Evolutionary conservation across 2,888 invertebrate species (phyloP).

Genomic region (Pheosia gnoma): DNA sequence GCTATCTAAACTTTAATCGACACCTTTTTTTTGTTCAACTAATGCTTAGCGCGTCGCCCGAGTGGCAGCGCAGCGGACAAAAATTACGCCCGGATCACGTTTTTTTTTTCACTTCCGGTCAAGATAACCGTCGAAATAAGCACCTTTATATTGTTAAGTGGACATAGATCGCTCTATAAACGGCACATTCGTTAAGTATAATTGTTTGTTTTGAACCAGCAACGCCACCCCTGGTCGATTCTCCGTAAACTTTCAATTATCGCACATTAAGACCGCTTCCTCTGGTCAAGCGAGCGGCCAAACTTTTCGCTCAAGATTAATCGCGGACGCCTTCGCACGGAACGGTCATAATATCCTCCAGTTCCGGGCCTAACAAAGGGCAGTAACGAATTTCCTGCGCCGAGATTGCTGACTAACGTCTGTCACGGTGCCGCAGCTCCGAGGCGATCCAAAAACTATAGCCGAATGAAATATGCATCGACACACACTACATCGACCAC

Average conservation of each 20-base stretch:
- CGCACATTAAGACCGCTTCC: slow-evolving; percentile 71
- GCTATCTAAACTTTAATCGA: slow-evolving; percentile 75
- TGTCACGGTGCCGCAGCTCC: slow-evolving; percentile 42
- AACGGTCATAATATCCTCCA: slow-evolving; percentile 67
- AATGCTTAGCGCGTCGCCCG: slow-evolving; percentile 63
- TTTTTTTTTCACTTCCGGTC: slow-evolving; percentile 73
- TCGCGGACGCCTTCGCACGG: slow-evolving; percentile 58
- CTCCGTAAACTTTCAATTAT: slow-evolving; percentile 68
- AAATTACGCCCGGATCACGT: slow-evolving; percentile 73
- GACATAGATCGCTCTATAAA: slow-evolving; percentile 67
- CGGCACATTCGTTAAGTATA: slow-evolving; percentile 49
- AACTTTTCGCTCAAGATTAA: slow-evolving; percentile 65
- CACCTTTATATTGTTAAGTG: slow-evolving; percentile 75
- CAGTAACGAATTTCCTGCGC: slow-evolving; percentile 64
- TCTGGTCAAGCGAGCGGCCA: slow-evolving; percentile 50
- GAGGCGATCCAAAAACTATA: slow-evolving; percentile 48
- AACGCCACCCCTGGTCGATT: slow-evolving; percentile 45
- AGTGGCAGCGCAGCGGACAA: slow-evolving; percentile 57
- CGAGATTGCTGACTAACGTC: slow-evolving; percentile 66
- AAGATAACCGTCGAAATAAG: slow-evolving; percentile 75
- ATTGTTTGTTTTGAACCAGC: slow-evolving; percentile 54
- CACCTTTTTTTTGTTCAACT: slow-evolving; percentile 72
- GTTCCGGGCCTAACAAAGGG: slow-evolving; percentile 70
- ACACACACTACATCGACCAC: slow-evolving; percentile 50
- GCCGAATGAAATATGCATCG: slow-evolving; percentile 59